Evolutionary conservation across 2,888 invertebrate genomes (phyloP).

Genomic region (Chelonus formosanus): DNA sequence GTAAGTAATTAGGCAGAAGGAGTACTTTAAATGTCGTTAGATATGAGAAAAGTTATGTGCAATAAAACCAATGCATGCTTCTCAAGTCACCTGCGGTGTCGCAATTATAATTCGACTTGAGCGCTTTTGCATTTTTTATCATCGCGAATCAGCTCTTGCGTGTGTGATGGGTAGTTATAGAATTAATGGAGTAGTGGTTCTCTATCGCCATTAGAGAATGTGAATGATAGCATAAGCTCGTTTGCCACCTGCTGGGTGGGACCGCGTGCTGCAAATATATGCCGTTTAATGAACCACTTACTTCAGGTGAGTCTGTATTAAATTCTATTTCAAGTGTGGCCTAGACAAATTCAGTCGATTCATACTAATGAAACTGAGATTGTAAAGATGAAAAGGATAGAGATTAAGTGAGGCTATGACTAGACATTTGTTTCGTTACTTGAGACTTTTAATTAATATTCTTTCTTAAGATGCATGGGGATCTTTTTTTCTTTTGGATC

Average conservation of each 20-base stretch:
- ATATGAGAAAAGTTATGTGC: slow-evolving; percentile 7
- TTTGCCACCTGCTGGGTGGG: slow-evolving; percentile 22
- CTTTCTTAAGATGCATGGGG: no score
- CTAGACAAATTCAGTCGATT: no score
- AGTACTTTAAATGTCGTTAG: slow-evolving; percentile 27
- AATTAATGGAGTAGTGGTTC: slow-evolving; percentile 25
- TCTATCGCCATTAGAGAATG: slow-evolving; percentile 25
- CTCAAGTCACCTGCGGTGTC: slow-evolving; percentile 14
- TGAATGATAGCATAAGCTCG: slow-evolving; percentile 25
- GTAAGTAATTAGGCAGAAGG: slow-evolving; percentile 18
- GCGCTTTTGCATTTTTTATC: no score
- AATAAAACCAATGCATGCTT: not conserved
- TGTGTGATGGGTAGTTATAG: slow-evolving; percentile 21
- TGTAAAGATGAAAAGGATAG: not conserved
- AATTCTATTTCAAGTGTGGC: no score
- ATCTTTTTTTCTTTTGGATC: not conserved
- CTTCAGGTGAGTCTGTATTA: not conserved
- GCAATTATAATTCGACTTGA: slow-evolving; percentile 13
- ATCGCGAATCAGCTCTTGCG: not conserved
- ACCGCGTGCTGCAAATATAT: not conserved
- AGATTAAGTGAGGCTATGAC: slow-evolving; percentile 5
- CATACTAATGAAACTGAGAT: no score
- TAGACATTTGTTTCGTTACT: slow-evolving; percentile 4
- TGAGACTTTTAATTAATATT: slow-evolving; percentile 2
- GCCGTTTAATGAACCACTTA: slow-evolving; percentile 21